These are phyloP conservation scores for Venustoraphidia nigricollis DNA, from an alignment of 2,888 invertebrate genomes.

Conservation along the genomic window DNA sequence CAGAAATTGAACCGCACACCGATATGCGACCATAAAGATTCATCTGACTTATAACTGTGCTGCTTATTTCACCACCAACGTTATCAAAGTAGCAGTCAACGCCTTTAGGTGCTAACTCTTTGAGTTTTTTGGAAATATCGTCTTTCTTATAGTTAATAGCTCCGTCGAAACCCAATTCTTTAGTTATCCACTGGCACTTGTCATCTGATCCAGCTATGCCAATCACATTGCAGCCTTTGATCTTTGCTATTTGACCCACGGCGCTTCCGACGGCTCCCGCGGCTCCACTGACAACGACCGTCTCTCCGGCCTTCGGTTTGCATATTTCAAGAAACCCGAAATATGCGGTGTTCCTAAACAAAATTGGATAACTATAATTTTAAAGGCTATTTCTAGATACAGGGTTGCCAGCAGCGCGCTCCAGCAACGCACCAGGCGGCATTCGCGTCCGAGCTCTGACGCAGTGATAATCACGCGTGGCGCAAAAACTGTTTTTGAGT, in stretches of 20 bases:
- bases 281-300: conserved; percentile 55
- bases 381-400: too few relatives aligned
- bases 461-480: too few relatives aligned
- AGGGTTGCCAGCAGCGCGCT: too few relatives aligned
- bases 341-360: conserved; percentile 50
- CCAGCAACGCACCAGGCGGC: too few relatives aligned
- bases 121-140: conserved; percentile 35
- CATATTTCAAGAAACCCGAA: conserved; percentile 60
- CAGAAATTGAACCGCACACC: conserved; percentile 48
- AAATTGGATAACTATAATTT: neutral
- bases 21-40: conserved; percentile 42
- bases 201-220: conserved; percentile 55
- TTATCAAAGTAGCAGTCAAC: conserved; percentile 67
- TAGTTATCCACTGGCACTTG: conserved; percentile 50
- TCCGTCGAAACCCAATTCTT: conserved; percentile 48
- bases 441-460: too few relatives aligned
- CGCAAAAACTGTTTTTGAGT: too few relatives aligned
- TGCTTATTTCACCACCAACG: conserved; percentile 51
- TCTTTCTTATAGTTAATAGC: conserved; percentile 58
- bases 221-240: conserved; percentile 50
- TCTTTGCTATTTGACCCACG: conserved; percentile 66
- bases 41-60: conserved; percentile 42
- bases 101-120: conserved; percentile 48
- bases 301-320: conserved; percentile 53
- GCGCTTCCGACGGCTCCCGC: conserved; percentile 66